Conservation (phyloP, 2,797 vertebrate species). For the Rhabdophis nuchalis region DNA sequence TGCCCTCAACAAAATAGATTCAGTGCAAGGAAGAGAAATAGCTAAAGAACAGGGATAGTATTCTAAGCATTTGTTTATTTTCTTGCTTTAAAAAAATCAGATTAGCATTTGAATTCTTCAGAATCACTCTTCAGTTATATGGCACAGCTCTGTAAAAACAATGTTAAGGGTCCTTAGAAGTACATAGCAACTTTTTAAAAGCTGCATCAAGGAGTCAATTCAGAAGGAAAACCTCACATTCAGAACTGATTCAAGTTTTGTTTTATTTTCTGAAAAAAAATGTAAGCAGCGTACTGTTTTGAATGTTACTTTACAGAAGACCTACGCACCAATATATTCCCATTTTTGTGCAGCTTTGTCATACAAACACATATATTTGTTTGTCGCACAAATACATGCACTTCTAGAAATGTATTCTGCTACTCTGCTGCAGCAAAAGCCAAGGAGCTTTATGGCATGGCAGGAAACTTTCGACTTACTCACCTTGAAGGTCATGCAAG, state of each 20-base stretch:
- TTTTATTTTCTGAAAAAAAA: conserved; percentile 12
- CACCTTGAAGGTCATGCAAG: neutral
- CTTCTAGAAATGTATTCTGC: neutral
- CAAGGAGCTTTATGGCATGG: neutral
- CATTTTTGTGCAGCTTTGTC: neutral
- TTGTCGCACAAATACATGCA: neutral
- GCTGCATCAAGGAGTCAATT: conserved; percentile 14
- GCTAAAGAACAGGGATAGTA: neutral
- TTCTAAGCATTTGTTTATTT: neutral
- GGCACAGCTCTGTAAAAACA: conserved; percentile 2
- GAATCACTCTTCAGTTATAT: conserved; percentile 26
- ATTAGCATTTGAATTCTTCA: conserved; percentile 17
- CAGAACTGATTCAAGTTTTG: conserved; percentile 2
- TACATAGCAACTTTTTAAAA: conserved; percentile 41
- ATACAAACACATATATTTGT: neutral
- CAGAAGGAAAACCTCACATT: conserved; percentile 33
- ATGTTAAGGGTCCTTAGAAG: conserved; percentile 38
- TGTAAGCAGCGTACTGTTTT: conserved; percentile 25
- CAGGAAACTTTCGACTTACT: neutral
- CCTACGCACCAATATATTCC: neutral
- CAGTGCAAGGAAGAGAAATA: neutral
- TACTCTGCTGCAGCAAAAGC: neutral
- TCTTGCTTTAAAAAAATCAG: neutral
- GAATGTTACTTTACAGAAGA: neutral
- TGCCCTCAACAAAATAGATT: neutral